phyloP scores from a whole-genome alignment of 2,113 vertebrate species.

The Tachycineta bicolor region DNA sequence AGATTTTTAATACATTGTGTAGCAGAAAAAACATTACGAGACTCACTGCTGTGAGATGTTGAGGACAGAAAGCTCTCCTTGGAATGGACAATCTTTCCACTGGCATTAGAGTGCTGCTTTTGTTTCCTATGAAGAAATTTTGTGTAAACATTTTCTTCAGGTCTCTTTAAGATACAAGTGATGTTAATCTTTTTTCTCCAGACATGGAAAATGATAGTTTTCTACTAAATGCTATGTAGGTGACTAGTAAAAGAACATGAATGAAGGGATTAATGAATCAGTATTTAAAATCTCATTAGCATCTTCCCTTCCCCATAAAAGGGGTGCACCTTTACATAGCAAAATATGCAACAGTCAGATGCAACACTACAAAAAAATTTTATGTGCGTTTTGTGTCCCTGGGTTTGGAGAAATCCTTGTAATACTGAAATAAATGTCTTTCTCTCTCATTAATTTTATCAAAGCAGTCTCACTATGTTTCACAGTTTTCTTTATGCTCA shows the following conservation, averaged over 20 bases:
- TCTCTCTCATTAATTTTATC: background rate
- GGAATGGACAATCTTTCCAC: background rate
- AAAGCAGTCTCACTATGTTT: background rate
- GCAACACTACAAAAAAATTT: background rate
- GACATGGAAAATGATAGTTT: background rate
- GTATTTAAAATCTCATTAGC: background rate
- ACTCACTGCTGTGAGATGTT: background rate
- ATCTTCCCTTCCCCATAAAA: background rate
- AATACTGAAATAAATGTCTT: background rate
- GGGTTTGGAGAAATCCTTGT: background rate
- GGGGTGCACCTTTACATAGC: background rate
- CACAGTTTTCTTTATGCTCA: background rate
- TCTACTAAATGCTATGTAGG: background rate
- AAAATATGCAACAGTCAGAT: background rate
- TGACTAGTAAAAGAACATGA: background rate
- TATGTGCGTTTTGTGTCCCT: background rate
- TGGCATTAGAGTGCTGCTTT: background rate
- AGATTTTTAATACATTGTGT: background rate
- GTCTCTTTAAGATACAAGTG: background rate
- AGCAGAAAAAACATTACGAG: background rate
- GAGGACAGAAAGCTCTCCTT: background rate
- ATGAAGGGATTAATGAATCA: background rate
- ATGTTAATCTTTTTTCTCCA: background rate
- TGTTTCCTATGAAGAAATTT: background rate
- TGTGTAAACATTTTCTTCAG: background rate